Evolutionary conservation across 2,797 vertebrate genomes (phyloP).

Genomic region (Alcedo atthis): DNA sequence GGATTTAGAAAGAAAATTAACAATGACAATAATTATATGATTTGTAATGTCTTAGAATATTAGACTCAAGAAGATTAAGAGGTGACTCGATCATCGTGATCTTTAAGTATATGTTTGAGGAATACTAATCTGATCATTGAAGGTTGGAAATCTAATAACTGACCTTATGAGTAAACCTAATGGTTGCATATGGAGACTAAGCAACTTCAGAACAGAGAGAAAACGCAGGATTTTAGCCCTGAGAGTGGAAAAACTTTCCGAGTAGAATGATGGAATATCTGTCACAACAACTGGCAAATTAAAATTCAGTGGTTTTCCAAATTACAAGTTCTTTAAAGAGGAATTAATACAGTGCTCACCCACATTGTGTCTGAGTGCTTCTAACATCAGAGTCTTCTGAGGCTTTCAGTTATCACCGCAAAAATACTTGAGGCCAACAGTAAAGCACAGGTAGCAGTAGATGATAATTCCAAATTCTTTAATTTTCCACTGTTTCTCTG

Average conservation of each 20-base stretch:
- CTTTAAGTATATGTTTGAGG: not conserved
- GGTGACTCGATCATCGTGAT: not conserved
- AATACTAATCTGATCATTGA: constrained; percentile 4
- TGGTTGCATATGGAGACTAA: not conserved
- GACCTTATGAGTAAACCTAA: not conserved
- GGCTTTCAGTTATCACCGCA: not conserved
- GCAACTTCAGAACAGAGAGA: not conserved
- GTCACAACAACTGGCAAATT: not conserved
- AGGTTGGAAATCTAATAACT: not conserved
- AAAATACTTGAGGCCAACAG: not conserved
- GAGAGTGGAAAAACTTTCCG: not conserved
- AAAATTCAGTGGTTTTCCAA: not conserved
- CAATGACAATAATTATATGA: not conserved
- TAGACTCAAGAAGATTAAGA: not conserved
- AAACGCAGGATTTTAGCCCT: not conserved
- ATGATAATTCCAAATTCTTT: not conserved
- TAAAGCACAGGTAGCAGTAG: not conserved
- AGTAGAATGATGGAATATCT: not conserved
- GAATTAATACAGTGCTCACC: not conserved
- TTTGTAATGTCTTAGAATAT: not conserved
- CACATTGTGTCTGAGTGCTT: not conserved
- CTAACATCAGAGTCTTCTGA: not conserved
- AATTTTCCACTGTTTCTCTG: not conserved
- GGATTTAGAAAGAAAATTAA: not conserved
- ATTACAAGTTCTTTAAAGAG: not conserved